phyloP scores from a whole-genome alignment of 2,888 invertebrate species.

The Microdon myrmicae region DNA sequence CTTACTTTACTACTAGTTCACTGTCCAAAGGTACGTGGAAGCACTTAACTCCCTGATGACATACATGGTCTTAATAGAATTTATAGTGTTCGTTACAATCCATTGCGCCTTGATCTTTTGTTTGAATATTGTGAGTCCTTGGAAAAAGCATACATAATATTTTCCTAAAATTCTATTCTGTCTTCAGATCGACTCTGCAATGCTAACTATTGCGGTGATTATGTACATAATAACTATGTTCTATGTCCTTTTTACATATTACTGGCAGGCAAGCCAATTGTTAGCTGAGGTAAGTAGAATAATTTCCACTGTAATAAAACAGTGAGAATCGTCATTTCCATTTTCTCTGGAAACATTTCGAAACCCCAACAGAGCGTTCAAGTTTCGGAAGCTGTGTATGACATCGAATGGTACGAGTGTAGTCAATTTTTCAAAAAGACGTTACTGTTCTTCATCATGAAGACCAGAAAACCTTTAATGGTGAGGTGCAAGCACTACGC shows the following conservation, averaged over 20 bases:
- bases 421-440: constrained; percentile 56
- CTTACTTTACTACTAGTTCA: background rate
- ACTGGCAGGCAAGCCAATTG: constrained; percentile 63
- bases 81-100: constrained; percentile 58
- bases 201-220: constrained; percentile 55
- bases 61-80: constrained; percentile 59
- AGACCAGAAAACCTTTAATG: constrained; percentile 59
- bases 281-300: constrained; percentile 59
- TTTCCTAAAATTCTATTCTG: constrained; percentile 10
- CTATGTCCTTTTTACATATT: constrained; percentile 62
- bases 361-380: constrained; percentile 56
- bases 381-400: constrained; percentile 60
- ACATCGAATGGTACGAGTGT: constrained; percentile 60
- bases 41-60: constrained; percentile 59
- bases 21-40: constrained; percentile 56
- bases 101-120: constrained; percentile 61
- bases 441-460: constrained; percentile 59
- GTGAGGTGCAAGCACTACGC: too few species aligned
- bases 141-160: constrained; percentile 1
- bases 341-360: constrained; percentile 14
- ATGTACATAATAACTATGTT: constrained; percentile 62
- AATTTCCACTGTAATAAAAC: constrained; percentile 16
- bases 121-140: constrained; percentile 59
- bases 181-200: constrained; percentile 53
- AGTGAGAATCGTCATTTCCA: constrained; percentile 19